phyloP scores from a whole-genome alignment of 1,140 invertebrate genomes.

The Pseudomyrmex sp. region DNA sequence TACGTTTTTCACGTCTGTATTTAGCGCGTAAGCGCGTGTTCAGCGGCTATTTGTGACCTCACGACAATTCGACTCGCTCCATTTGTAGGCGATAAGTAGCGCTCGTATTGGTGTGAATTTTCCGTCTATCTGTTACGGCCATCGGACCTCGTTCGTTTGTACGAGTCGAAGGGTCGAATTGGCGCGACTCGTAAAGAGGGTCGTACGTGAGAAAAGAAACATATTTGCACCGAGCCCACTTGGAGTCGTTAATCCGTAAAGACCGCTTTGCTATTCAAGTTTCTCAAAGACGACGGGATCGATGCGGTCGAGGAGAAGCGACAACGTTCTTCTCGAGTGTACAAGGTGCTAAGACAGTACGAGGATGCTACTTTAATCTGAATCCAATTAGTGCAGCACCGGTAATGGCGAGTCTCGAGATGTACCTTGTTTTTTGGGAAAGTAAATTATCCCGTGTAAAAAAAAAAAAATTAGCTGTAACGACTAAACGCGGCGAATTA shows the following conservation, averaged over 20 bases:
- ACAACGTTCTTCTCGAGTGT: background rate
- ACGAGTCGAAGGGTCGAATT: background rate
- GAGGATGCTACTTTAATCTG: conserved; percentile 44
- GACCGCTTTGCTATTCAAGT: conserved; percentile 4
- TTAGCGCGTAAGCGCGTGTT: conserved; percentile 4
- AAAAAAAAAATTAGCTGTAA: background rate
- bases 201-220: conserved; percentile 41
- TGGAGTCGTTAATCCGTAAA: conserved; percentile 29
- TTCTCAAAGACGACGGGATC: conserved; percentile 18
- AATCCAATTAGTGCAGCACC: conserved; percentile 43
- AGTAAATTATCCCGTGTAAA: conserved; percentile 37
- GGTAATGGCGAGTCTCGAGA: conserved; percentile 37
- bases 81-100: conserved; percentile 7
- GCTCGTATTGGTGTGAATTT: conserved; percentile 30
- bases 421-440: conserved; percentile 41
- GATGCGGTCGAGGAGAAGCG: background rate
- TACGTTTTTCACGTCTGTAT: background rate
- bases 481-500: conserved; percentile 31
- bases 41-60: conserved; percentile 37
- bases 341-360: conserved; percentile 10
- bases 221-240: conserved; percentile 32
- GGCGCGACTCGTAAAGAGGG: background rate
- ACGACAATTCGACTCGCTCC: background rate
- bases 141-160: conserved; percentile 17
- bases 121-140: background rate